Evolutionary conservation across 1,140 invertebrate genomes (phyloP), one percentile per base, ranked within the genome.

Genomic region (Drosophila murphyi): DNA sequence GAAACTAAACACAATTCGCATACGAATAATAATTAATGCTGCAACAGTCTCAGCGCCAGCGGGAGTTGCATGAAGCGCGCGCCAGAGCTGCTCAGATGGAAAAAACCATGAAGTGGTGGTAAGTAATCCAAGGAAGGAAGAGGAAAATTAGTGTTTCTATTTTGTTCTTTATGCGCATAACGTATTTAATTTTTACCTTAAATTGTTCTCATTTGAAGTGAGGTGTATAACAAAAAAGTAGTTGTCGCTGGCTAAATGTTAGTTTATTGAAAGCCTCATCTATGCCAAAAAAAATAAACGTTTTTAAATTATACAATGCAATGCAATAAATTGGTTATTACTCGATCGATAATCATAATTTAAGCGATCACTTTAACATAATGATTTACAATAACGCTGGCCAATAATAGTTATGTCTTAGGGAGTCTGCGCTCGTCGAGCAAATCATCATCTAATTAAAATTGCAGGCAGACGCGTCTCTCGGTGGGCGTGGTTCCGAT

Each of bases 71-170:
- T 79, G 97, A 99, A 90, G 97, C 97, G 0, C 93, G 97, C 72
- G 97, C 97, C 1, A 93, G 98, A 64, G 97, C 97, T 3, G 96
- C 97, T 0, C 98, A 99, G 93, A 99, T 99, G 98, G 98, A 99
- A 92, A 99, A 99, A 93, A 99, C 98, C 0, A 99, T 99, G 97
- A 94, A 97, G 57, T 99, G 98, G 98, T 99, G 98, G 82, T 87
- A 71, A 68, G 80, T 82, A 6, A 43, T 43, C 6, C 4, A n/a
- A 43, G 6, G n/a, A 6, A 8, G 10, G 1, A 5, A 8, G 10
- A 3, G 28, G 12, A 5, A 12, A 4, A 4, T 29, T 8, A 5
- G 20, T 20, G 20, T 20, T 20, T 20, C 20, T 20, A 28, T 2
- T 3, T 2, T 45, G 35, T 3, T 31, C 32, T 7, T 47, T 6